Conservation (phyloP, 2,888 invertebrate species). For the Phasia obesa region DNA sequence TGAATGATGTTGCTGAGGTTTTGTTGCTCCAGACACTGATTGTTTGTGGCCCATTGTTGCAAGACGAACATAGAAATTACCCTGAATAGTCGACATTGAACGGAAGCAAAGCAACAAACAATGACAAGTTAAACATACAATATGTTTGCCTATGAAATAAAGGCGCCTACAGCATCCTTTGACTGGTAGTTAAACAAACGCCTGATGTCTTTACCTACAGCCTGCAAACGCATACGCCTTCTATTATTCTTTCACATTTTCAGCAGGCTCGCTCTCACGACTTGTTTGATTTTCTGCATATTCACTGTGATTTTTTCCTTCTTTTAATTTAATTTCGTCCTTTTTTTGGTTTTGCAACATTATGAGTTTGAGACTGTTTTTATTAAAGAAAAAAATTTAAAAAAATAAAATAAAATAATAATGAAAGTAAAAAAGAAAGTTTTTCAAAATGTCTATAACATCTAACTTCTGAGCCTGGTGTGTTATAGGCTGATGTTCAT, state of each 20-base stretch:
- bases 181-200: constrained; percentile 60
- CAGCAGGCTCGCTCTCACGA: not conserved
- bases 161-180: constrained; percentile 70
- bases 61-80: constrained; percentile 27
- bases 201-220: constrained; percentile 58
- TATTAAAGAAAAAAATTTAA: constrained; percentile 42
- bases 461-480: constrained; percentile 48
- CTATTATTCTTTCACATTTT: not conserved
- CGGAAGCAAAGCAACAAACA: constrained; percentile 64
- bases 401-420: constrained; percentile 14
- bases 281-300: constrained; percentile 24
- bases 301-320: not conserved
- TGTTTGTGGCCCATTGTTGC: constrained; percentile 11
- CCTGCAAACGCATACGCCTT: constrained; percentile 16
- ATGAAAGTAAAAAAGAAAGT: constrained; percentile 32
- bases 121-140: constrained; percentile 62
- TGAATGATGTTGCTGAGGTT: not conserved
- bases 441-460: constrained; percentile 67
- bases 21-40: not conserved
- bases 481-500: not conserved
- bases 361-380: not conserved
- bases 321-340: constrained; percentile 13
- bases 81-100: constrained; percentile 18
- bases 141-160: constrained; percentile 52
- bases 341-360: constrained; percentile 13